These are phyloP conservation scores for Chymomyza amoena DNA, from an alignment of 2,888 invertebrate genomes.

Conservation along the genomic window DNA sequence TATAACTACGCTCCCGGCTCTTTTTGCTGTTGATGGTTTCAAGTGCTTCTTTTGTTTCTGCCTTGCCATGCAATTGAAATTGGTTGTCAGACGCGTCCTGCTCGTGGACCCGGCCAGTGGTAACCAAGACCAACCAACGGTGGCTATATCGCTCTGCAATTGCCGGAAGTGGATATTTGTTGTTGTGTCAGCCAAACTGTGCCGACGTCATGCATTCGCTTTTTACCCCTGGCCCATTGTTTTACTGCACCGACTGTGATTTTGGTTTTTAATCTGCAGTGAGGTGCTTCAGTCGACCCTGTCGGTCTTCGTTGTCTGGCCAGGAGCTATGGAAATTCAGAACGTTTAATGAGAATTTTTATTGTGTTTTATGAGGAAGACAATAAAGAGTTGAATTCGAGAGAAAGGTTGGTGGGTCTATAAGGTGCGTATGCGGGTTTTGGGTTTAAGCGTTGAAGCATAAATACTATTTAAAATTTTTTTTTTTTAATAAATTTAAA, in stretches of 20 bases:
- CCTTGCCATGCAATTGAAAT: conserved; percentile 29
- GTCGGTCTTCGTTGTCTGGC: background rate
- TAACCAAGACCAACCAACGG: conserved; percentile 16
- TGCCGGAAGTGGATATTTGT: conserved; percentile 40
- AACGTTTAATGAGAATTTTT: conserved; percentile 27
- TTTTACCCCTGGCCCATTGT: background rate
- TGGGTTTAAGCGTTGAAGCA: too few species aligned
- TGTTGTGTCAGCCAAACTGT: conserved; percentile 7
- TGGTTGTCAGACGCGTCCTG: conserved; percentile 17
- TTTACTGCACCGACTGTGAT: conserved; percentile 25
- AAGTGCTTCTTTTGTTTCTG: conserved; percentile 19
- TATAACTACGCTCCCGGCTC: conserved; percentile 20
- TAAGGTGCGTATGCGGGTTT: background rate
- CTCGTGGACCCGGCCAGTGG: conserved; percentile 26
- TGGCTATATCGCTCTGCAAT: conserved; percentile 10
- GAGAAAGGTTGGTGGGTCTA: background rate
- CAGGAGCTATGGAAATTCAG: conserved; percentile 10
- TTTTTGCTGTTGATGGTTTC: background rate
- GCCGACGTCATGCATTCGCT: background rate
- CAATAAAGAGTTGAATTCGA: background rate
- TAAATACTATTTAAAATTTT: too few species aligned
- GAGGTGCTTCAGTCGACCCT: background rate
- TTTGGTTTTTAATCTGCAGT: conserved; percentile 18
- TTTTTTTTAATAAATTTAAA: too few species aligned
- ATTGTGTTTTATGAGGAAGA: background rate